Base-by-base conservation (phyloP, 2,797 vertebrate genomes). In the Enteromius afrohamiltoni region DNA sequence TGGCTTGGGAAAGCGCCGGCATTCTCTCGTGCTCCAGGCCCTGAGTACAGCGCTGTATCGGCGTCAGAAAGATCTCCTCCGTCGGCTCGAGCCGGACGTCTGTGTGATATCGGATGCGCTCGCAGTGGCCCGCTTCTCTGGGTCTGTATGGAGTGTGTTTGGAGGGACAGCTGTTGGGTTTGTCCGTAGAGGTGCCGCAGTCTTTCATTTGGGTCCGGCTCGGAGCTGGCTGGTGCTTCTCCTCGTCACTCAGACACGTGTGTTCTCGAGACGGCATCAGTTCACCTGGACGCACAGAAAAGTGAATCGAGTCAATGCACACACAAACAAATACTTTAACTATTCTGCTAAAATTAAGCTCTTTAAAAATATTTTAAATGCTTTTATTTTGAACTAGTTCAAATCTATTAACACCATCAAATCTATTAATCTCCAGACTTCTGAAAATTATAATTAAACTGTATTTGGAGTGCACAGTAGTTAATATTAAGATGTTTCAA, bases 11-110 rank as follows among this genome's bases (percentile, higher is more conserved):
- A 77, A 96, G 89, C 90, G 93, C 79, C 85, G 95, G 94, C 89
- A 93, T 83, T 91, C 95, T 77, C 89, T 95, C 19, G 84, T 90
- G 89, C 92, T 95, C 89, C 9, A 90, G 86, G 77, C 91, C 16
- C 91, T 95, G 91, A 0, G 94, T 93, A 5, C 96, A 96, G 79
- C 96, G 95, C 91, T 96, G 98, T 81, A 98, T 96, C 0, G 98
- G 97, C 0, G 97, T 99, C 87, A 99, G 92, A 88, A 98, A 99
- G 87, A 99, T 99, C 92, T 99, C 98, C 93, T 99, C 98, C 0
- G 98, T 99, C 77, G 97, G 96, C 85, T 99, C 98, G 31, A 97
- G 90, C 62, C 94, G 95, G 87, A 97, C 96, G 0, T 98, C 96
- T 0, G 96, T 95, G 91, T 97, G 97, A 91, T 98, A 97, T 88